These are phyloP conservation scores for Temnothorax nylanderi DNA, from an alignment of 1,140 invertebrate species.

Conservation along the genomic window DNA sequence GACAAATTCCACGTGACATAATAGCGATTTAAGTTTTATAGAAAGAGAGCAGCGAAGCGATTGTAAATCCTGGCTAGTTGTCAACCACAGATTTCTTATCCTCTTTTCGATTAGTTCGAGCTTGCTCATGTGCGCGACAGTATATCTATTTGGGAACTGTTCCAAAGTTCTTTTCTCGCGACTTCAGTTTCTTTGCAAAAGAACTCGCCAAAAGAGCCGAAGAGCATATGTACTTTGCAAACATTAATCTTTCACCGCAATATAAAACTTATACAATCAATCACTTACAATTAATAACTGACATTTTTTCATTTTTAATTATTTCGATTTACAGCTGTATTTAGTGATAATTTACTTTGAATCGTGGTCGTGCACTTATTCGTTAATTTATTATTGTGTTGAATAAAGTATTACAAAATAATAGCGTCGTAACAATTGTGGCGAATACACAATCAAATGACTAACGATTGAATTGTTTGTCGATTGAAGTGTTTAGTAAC, in stretches of 20 bases:
- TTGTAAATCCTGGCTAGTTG: constrained; percentile 40
- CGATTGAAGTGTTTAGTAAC: constrained; percentile 88
- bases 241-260: background rate
- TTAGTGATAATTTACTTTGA: background rate
- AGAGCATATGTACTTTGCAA: background rate
- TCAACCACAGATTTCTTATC: constrained; percentile 34
- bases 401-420: background rate
- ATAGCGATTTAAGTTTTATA: constrained; percentile 23
- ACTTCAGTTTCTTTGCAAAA: background rate
- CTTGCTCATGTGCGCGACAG: background rate
- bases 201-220: background rate
- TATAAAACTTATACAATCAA: background rate
- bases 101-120: background rate
- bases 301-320: background rate
- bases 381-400: background rate
- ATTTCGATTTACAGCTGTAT: background rate
- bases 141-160: background rate
- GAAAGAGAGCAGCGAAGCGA: background rate
- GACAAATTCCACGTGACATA: background rate
- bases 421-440: background rate
- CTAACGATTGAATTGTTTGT: constrained; percentile 62
- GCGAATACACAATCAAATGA: background rate
- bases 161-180: constrained; percentile 4
- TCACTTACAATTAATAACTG: background rate
- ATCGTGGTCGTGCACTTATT: background rate